A percentile compares a stretch with the other conserved stretches of the same genome.
These are phyloP conservation scores for Chelmon rostratus DNA, from an alignment of 2,797 vertebrate species.

Conservation along the genomic window DNA sequence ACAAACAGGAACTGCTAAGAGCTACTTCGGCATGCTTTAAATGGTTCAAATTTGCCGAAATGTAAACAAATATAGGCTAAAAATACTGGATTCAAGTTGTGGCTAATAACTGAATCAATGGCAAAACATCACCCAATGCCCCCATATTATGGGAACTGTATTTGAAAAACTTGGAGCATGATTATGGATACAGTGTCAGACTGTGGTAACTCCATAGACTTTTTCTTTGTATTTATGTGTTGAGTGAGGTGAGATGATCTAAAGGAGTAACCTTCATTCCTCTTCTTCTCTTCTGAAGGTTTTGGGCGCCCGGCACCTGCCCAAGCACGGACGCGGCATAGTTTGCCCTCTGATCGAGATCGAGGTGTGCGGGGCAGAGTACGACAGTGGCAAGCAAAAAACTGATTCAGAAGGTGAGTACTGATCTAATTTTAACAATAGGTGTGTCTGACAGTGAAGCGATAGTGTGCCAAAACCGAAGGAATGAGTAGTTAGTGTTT, in stretches of 20 bases:
- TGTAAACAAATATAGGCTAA: not conserved
- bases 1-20: not conserved
- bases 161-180: not conserved
- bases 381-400: conserved; percentile 94
- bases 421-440: conserved; percentile 7
- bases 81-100: not conserved
- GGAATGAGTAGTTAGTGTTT: conserved; percentile 37
- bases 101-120: not conserved
- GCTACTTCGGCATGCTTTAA: not conserved
- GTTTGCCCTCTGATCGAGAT: conserved; percentile 98
- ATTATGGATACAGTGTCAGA: not conserved
- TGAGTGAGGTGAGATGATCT: not conserved
- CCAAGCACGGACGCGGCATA: conserved; percentile 96
- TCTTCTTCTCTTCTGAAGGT: conserved; percentile 82
- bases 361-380: conserved; percentile 96
- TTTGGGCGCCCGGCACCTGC: conserved; percentile 95
- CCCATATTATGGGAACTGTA: not conserved
- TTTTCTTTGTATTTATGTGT: not conserved
- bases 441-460: not conserved
- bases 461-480: conserved; percentile 11
- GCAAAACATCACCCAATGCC: not conserved
- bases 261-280: not conserved
- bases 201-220: too few species aligned
- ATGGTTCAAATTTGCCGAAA: not conserved
- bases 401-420: conserved; percentile 94